Percentiles rank a stretch among this genome's conserved stretches.
phyloP scores from a whole-genome alignment of 1,140 invertebrate species.

The Pararge aegeria region DNA sequence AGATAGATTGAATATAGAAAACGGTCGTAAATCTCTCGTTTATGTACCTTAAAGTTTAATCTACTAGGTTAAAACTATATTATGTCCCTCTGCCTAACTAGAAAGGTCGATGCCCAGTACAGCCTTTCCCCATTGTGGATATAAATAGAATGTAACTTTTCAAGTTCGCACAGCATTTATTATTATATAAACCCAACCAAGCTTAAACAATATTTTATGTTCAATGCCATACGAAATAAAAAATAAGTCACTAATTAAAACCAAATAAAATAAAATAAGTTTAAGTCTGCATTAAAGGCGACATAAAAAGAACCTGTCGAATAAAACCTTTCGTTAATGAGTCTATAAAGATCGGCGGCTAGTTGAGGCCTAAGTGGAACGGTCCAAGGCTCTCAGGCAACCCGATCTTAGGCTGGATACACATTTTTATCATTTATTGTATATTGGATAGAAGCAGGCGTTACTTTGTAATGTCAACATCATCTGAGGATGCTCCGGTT shows the following conservation, averaged over 20 bases:
- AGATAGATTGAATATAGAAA: too few relatives aligned
- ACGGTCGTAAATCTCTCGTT: too few relatives aligned
- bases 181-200: too few relatives aligned
- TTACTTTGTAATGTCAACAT: too few relatives aligned
- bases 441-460: too few relatives aligned
- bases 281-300: neutral
- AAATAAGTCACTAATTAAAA: slow-evolving; percentile 3
- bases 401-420: neutral
- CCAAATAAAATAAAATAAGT: neutral
- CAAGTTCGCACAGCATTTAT: neutral
- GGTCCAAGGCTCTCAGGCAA: neutral
- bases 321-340: slow-evolving; percentile 10
- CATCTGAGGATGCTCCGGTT: too few relatives aligned
- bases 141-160: neutral
- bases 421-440: too few relatives aligned
- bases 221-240: neutral
- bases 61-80: neutral
- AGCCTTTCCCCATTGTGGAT: neutral
- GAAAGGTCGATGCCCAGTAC: neutral
- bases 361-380: neutral
- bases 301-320: slow-evolving; percentile 11
- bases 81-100: neutral
- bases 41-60: neutral
- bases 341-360: slow-evolving; percentile 3
- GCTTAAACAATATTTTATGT: slow-evolving; percentile 1